A percentile compares a stretch with the other conserved stretches of the same genome.
Evolutionary conservation across 2,113 vertebrate genomes (phyloP).

Genomic region (Petrocephalus microphthalmus): DNA sequence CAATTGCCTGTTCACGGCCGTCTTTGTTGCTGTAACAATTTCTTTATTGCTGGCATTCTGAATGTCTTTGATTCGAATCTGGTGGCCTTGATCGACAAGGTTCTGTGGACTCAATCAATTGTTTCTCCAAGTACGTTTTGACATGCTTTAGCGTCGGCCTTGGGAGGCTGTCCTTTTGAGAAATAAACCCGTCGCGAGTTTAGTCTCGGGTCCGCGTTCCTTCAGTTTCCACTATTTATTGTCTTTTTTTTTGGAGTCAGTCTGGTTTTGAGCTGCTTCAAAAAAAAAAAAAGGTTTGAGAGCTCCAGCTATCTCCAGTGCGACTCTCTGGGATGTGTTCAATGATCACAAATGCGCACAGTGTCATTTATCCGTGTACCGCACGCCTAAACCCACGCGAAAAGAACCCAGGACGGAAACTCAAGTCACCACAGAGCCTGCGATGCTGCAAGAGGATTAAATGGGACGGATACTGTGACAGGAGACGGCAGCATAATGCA

Average conservation of each 20-base stretch:
- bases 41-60: constrained; percentile 63
- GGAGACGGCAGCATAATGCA: neutral
- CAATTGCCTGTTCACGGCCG: constrained; percentile 55
- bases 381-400: neutral
- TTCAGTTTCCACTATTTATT: constrained; percentile 39
- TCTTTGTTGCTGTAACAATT: constrained; percentile 62
- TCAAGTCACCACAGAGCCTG: neutral
- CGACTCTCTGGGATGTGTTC: neutral
- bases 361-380: neutral
- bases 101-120: constrained; percentile 62
- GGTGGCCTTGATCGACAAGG: constrained; percentile 63
- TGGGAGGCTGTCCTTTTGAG: constrained; percentile 62
- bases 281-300: constrained; percentile 23
- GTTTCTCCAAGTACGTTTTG: constrained; percentile 58
- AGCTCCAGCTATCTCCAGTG: neutral
- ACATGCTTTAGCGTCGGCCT: constrained; percentile 60
- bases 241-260: constrained; percentile 46
- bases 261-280: constrained; percentile 33
- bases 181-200: constrained; percentile 60
- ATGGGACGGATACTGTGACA: neutral
- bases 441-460: neutral
- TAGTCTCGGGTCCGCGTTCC: constrained; percentile 56
- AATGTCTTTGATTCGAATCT: constrained; percentile 64
- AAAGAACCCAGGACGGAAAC: neutral
- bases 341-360: neutral